Evolutionary conservation across 2,888 invertebrate genomes (phyloP), one percentile per base, ranked within the genome.

Genomic region (Philereme transversata): DNA sequence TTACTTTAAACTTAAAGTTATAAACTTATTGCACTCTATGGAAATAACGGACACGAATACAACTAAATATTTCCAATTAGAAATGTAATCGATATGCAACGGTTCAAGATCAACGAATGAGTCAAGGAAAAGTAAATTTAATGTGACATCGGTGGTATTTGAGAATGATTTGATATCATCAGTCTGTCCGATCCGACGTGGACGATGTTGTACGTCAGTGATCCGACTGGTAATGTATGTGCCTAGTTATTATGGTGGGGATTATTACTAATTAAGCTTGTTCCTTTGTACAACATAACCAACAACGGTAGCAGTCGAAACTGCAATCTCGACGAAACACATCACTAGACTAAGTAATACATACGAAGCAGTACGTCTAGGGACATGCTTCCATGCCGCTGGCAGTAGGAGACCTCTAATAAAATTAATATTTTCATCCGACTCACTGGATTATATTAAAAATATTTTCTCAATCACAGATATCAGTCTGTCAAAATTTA

Each of bases 401-500:
- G 89, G 87, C 89, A 88, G 86, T 87, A 87, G 84, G 90, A 87
- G 86, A 87, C 84, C 83, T 88, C 87, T 88, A 91, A 88, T 81
- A 87, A 91, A 91, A 91, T 90, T 90, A 91, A 90, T 90, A 90
- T 88, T 88, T 81, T 86, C 86, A 89, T 88, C 89, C 89, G 89
- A 90, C 88, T 90, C 92, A 91, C 92, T 92, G 92, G 92, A 91
- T 87, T 88, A 88, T 91, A 91, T 91, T 91, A 90, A 90, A 90
- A 91, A 92, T 91, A 91, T 91, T 89, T 87, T 91, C 88, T 90
- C 91, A 91, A 92, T 92, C 92, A 92, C 92, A 92, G 91, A 89
- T 91, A 91, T 92, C 92, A 92, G 92, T 92, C 92, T 92, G 92
- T 90, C 86, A 89, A 87, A 92, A 91, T 92, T 92, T 92, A 91